Percentiles rank a stretch among this genome's conserved stretches.
phyloP scores from a whole-genome alignment of 2,797 vertebrate genomes.

The Leuciscus waleckii region DNA sequence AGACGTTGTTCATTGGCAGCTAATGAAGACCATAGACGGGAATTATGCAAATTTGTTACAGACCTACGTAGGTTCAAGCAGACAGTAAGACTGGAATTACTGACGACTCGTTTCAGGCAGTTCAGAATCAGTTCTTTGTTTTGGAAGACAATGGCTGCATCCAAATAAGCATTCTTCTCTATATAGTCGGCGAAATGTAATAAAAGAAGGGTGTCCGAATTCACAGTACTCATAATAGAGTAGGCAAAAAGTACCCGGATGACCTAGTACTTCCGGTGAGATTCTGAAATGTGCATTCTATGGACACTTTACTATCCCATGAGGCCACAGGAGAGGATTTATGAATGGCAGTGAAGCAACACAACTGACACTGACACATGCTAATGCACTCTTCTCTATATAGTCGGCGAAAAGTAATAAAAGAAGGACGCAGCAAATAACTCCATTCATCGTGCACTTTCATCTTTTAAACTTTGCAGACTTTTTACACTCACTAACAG shows the following conservation, averaged over 20 bases:
- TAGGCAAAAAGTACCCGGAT: background rate
- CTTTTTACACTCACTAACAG: too few relatives aligned
- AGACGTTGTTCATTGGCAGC: background rate
- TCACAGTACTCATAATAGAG: background rate
- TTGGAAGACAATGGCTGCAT: too few relatives aligned
- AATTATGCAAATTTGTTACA: background rate
- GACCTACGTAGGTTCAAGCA: background rate
- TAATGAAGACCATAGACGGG: background rate
- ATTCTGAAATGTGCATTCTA: background rate
- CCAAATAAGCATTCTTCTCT: background rate
- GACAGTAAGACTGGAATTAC: background rate
- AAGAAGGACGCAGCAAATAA: too few relatives aligned
- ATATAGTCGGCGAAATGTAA: background rate
- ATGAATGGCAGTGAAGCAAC: background rate
- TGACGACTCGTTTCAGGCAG: background rate
- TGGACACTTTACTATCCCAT: background rate
- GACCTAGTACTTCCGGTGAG: too few relatives aligned
- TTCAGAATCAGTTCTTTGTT: too few relatives aligned
- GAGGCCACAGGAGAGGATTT: background rate
- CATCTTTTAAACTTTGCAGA: too few relatives aligned
- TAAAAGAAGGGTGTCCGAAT: background rate
- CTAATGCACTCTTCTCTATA: background rate
- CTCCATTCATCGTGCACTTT: too few relatives aligned
- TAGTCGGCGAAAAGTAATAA: too few relatives aligned
- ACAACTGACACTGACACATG: background rate